A percentile compares a stretch with the other conserved stretches of the same genome.
Conservation (phyloP, 2,888 invertebrate species). For the Piscicola geometra region DNA sequence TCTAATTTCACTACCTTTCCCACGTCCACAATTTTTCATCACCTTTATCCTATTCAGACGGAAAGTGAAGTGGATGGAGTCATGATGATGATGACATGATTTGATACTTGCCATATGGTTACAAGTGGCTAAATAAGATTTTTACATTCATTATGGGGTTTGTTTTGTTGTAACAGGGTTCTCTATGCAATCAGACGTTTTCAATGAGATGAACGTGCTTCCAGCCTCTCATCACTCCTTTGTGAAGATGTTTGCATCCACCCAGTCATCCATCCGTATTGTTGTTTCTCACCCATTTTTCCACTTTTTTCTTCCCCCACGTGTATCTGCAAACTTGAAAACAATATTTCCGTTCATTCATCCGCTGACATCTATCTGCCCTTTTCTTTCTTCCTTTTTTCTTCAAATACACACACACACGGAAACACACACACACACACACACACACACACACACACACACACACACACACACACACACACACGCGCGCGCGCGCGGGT, state of each 20-base stretch:
- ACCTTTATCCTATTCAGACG: too few relatives aligned
- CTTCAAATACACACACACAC: background rate
- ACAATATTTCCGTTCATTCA: background rate
- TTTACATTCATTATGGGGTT: too few relatives aligned
- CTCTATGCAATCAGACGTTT: too few relatives aligned
- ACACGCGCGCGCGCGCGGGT: background rate
- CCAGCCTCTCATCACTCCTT: background rate
- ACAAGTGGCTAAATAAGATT: too few relatives aligned
- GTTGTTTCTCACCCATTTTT: background rate
- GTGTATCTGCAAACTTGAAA: too few relatives aligned
- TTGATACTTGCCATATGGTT: too few relatives aligned
- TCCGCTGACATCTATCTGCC: background rate
- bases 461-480: constrained; percentile 4
- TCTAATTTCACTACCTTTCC: too few relatives aligned
- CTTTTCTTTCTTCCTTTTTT: background rate
- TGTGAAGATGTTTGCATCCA: background rate
- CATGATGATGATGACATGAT: too few relatives aligned
- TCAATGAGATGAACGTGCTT: too few relatives aligned
- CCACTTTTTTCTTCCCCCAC: background rate
- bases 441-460: constrained; percentile 4
- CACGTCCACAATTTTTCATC: too few relatives aligned
- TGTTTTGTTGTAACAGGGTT: too few relatives aligned
- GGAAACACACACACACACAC: background rate
- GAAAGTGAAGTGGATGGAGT: too few relatives aligned
- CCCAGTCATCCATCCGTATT: background rate